Evolutionary conservation across 2,797 vertebrate genomes (phyloP).

Genomic region (Cuculus canorus): DNA sequence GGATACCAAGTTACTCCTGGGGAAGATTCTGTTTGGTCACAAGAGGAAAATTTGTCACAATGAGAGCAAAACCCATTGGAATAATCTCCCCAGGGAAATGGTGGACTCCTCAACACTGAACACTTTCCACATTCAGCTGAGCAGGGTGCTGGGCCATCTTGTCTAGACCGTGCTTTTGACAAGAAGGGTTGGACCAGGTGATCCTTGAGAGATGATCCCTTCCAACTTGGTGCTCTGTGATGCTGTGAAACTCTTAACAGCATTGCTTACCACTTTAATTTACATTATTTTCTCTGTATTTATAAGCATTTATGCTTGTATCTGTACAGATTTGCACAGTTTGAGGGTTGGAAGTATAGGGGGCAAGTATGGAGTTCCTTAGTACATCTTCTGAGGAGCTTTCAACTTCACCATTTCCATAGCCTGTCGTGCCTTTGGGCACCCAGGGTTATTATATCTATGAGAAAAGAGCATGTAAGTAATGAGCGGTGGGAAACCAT

Average conservation of each 20-base stretch:
- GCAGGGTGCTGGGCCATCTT: too few relatives aligned
- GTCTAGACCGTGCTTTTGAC: too few relatives aligned
- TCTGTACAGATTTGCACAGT: constrained; percentile 1
- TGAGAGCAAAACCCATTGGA: too few relatives aligned
- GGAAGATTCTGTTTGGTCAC: too few relatives aligned
- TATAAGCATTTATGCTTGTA: neutral
- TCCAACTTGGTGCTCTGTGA: too few relatives aligned
- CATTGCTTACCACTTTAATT: neutral
- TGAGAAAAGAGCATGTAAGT: constrained; percentile 92
- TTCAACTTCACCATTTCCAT: constrained; percentile 75
- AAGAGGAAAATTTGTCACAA: too few relatives aligned
- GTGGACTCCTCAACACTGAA: too few relatives aligned
- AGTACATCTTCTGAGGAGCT: constrained; percentile 50
- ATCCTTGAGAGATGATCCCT: too few relatives aligned
- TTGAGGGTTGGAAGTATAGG: neutral
- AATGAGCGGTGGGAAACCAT: constrained; percentile 92
- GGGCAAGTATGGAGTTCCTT: constrained; percentile 11
- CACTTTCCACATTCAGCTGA: too few relatives aligned
- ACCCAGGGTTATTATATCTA: constrained; percentile 91
- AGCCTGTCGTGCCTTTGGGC: constrained; percentile 82
- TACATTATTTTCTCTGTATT: neutral
- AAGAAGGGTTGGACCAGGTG: too few relatives aligned
- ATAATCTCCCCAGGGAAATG: too few relatives aligned
- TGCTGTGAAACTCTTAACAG: neutral
- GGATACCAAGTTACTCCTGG: too few relatives aligned